These are phyloP conservation scores for Acanthoscelides obtectus DNA, from an alignment of 2,888 invertebrate genomes.

Conservation along the genomic window DNA sequence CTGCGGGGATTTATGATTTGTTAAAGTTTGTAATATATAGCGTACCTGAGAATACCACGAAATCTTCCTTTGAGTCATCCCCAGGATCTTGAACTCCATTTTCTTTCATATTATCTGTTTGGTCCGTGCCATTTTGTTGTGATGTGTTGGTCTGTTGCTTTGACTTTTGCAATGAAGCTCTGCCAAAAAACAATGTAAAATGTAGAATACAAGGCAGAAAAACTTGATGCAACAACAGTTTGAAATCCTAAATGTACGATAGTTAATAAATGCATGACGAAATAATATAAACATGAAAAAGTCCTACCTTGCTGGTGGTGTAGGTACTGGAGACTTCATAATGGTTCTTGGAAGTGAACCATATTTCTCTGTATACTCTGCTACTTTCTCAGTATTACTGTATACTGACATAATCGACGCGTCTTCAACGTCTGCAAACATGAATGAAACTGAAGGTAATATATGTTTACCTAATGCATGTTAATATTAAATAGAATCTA, in stretches of 20 bases:
- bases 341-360: conserved; percentile 44
- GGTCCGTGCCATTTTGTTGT: not conserved
- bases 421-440: conserved; percentile 36
- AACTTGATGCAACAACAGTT: too few species aligned
- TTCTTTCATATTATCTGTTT: not conserved
- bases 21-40: not conserved
- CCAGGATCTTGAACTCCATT: conserved; percentile 2
- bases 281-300: too few species aligned
- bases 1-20: not conserved
- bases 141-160: not conserved
- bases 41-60: conserved; percentile 13
- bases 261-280: too few species aligned
- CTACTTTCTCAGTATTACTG: conserved; percentile 53
- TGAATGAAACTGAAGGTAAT: not conserved
- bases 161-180: not conserved
- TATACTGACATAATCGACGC: conserved; percentile 38
- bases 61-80: conserved; percentile 6
- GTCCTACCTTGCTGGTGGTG: conserved; percentile 23
- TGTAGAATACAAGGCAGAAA: too few species aligned
- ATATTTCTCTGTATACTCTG: conserved; percentile 57
- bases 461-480: not conserved
- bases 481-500: not conserved
- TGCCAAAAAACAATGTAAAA: not conserved
- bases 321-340: conserved; percentile 18
- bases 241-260: too few species aligned